Evolutionary conservation across 2,797 vertebrate species (phyloP).

Genomic region (Malurus splendens): DNA sequence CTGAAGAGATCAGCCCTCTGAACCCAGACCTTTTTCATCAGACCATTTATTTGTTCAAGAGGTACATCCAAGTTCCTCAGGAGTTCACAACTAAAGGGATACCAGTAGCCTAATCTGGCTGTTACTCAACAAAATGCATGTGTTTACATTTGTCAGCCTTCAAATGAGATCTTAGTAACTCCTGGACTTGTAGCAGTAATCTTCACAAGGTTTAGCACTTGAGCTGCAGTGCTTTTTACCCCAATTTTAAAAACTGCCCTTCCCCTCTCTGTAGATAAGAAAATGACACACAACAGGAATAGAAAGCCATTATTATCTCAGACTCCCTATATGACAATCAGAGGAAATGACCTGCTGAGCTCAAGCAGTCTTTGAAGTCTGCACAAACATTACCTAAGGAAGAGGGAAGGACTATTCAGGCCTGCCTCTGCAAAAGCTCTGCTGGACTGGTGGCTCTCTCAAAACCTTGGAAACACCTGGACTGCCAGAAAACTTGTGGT

Average conservation of each 20-base stretch:
- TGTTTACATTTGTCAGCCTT: neutral
- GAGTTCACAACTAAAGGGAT: neutral
- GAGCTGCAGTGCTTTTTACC: neutral
- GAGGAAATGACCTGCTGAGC: slow-evolving; percentile 11
- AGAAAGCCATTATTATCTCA: neutral
- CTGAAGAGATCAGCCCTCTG: neutral
- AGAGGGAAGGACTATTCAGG: neutral
- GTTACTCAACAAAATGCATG: neutral
- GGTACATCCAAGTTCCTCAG: neutral
- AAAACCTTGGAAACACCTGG: neutral
- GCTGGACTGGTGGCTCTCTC: neutral
- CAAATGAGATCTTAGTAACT: neutral
- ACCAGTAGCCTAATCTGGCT: neutral
- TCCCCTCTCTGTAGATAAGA: neutral
- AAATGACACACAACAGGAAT: neutral
- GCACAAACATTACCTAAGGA: neutral
- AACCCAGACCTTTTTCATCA: neutral
- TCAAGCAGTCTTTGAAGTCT: slow-evolving; percentile 11
- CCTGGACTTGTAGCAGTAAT: neutral
- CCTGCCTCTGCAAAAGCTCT: neutral
- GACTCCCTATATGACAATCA: neutral
- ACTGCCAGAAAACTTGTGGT: neutral
- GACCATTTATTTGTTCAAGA: neutral
- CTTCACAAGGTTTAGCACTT: neutral
- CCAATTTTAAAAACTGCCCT: neutral